phyloP scores from a whole-genome alignment of 2,888 invertebrate species.

The Cerceris rybyensis region DNA sequence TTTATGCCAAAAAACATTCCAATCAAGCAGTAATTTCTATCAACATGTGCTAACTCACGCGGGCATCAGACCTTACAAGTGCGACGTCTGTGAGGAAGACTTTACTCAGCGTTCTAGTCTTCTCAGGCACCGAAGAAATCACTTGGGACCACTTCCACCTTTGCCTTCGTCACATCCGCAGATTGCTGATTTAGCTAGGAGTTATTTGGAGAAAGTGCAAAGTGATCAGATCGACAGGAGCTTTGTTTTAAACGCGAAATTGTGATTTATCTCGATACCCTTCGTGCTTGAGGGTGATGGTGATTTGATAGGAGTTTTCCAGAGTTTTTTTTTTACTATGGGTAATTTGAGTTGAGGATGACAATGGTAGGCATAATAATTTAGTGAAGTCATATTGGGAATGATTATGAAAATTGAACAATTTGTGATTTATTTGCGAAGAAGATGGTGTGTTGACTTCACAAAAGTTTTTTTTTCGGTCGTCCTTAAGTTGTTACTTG shows the following conservation, averaged over 20 bases:
- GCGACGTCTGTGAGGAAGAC: constrained; percentile 71
- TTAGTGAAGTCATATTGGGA: no score
- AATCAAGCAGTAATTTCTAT: constrained; percentile 69
- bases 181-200: constrained; percentile 69
- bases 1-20: constrained; percentile 68
- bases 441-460: no score
- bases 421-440: no score
- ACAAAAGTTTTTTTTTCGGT: no score
- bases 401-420: no score
- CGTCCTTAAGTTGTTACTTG: no score
- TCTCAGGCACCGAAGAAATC: constrained; percentile 69
- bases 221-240: constrained; percentile 41
- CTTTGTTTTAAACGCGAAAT: constrained; percentile 30
- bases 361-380: no score
- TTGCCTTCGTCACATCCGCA: constrained; percentile 59
- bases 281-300: background rate
- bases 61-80: constrained; percentile 74
- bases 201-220: constrained; percentile 50
- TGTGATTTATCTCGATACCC: constrained; percentile 13
- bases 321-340: no score
- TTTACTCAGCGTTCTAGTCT: constrained; percentile 74
- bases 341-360: no score
- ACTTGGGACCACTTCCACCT: constrained; percentile 70
- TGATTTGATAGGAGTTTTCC: background rate
- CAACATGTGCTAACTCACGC: constrained; percentile 75